Base-by-base conservation (phyloP, 1,140 invertebrate species). In the Drosophila mojavensis region DNA sequence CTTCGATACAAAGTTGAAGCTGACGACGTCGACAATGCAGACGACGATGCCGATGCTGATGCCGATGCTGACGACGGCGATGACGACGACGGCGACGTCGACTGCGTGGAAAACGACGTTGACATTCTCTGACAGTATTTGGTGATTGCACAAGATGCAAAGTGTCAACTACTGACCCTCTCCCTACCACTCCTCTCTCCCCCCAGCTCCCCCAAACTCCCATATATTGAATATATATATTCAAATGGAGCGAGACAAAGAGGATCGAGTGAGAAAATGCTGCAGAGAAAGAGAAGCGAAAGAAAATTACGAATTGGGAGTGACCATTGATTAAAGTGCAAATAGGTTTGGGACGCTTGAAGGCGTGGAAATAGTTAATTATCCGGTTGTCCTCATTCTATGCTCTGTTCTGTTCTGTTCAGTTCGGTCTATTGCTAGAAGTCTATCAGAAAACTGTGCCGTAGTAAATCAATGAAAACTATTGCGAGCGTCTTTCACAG, bases 121-220 rank as follows among this genome's bases (percentile, higher is more conserved):
- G 82, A 86, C 82, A 81, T 86, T 71, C 70, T 82, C 67, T 79
- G 84, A 90, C 84, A 89, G 89, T 88, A 88, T 88, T 88, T 89
- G 84, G 85, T 89, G 84, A 88, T 88, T 89, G 84, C 84, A 89
- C 84, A 88, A 88, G 84, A 88, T 88, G 84, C 84, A 88, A 88
- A 88, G 84, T 89, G 84, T 88, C 84, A 88, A 84, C 74, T 84
- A 66, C 74, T 78, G 63, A 71, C 64, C 67, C 75, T 24, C 28
- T 7, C 0, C 26, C 48, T 13, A 3, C 63, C 48, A 7, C 7
- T 9, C 62, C 30, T 28, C 30, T 28, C 11, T 15, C 50, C 9
- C 17, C 50, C 20, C 20, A 24, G 20, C 20, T 24, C 20, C 20
- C 20, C 20, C 20, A 1, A 24, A 24, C 20, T 2, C 30, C 53